Evolutionary conservation across 2,113 vertebrate genomes (phyloP), one percentile per base, ranked within the genome.

Genomic region (Salvelinus sp.): DNA sequence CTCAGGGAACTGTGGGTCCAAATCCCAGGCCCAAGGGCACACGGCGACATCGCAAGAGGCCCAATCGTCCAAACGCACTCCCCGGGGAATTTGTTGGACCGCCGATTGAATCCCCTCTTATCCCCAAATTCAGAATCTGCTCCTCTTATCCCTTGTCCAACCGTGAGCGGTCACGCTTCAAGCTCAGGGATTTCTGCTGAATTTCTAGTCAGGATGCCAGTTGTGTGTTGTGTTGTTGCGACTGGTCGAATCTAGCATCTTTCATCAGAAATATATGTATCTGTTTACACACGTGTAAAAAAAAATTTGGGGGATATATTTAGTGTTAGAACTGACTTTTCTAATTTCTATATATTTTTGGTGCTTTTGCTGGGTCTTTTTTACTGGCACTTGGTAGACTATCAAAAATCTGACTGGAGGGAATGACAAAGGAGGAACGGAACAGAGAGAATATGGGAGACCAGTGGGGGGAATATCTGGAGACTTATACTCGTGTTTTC

Each of bases 111-210:
- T 87, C 87, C 82, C 76, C 81, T 86, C 82, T 87, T 80, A 87
- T 89, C 86, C 89, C 76, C 76, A 89, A 89, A 90, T 89, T 89
- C 47, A 33, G 86, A 88, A 88, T 88, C 83, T 68, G 87, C 87
- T 25, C 72, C 67, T 58, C 83, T 82, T 86, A 81, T 87, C 89
- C 87, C 80, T 86, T 87, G 81, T 85, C 87, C 85, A 86, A 88
- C 84, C 87, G 86, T 85, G 86, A 84, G 76, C 65, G 69, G 89
- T 91, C 88, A 88, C 88, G 87, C 89, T 91, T 76, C 80, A 74
- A 83, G 86, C 90, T 90, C 83, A 87, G 79, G 89, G 86, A 85
- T 84, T 89, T 86, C 79, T 87, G 87, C 87, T 87, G 87, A 85
- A 81, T 75, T 83, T 83, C 75, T 13, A 69, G 76, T 79, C 84